Base-by-base conservation (phyloP, 2,797 vertebrate genomes). In the Gastrophryne carolinensis region DNA sequence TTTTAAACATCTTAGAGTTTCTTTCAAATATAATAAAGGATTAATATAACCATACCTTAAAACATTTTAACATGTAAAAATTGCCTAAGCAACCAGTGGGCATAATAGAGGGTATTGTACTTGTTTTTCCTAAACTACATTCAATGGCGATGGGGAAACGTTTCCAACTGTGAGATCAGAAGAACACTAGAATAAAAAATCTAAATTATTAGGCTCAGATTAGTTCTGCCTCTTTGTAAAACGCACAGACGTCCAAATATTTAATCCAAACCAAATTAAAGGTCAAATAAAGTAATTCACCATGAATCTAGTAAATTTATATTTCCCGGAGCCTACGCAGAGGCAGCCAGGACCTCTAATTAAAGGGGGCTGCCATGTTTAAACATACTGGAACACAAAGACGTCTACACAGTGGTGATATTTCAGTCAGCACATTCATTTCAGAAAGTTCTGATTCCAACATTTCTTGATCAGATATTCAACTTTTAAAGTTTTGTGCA, bases 241-340 rank as follows among this genome's bases (percentile, higher is more conserved):
- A 68, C 54, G n/a, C 6, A 53, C 50, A 56, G 37, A 68, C 26
- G 49, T 13, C 27, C 10, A 53, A 68, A 68, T 37, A 26, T 52
- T 39, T 56, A 21, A 68, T 39, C 21, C 17, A 68, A 54, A n/a
- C 24, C 27, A 21, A 27, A 37, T 24, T 29, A 5, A 6, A 17
- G 50, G 65, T 68, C 65, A 53, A 56, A 56, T 11, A 39, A 54
- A 29, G 41, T 41, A 54, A 54, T 39, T 19, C 15, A 26, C 8
- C 15, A 24, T 19, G 47, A 54, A 27, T 68, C 9, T 27, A 27
- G 35, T 11, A 11, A 7, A 41, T 24, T 21, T 49, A 19, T 19
- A 8, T 27, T 27, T 30, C 15, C 23, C 17, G 19, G 27, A 26
- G 24, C 29, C 32, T 54, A 34, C 21, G 21, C 1, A 11, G 27